Evolutionary conservation across 2,888 invertebrate genomes (phyloP).

Genomic region (Hofmannophila pseudospretella): DNA sequence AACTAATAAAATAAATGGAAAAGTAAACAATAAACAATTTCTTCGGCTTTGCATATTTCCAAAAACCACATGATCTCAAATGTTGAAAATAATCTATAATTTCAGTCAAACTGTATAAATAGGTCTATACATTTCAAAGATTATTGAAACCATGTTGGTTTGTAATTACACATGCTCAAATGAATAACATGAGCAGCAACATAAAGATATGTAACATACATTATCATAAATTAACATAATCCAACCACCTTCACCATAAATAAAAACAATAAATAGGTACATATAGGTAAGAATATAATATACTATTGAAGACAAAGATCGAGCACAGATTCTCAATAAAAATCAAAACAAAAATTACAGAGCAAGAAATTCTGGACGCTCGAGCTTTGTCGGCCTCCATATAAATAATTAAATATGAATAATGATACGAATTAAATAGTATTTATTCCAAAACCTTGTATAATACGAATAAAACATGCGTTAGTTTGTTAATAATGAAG

Average conservation of each 20-base stretch:
- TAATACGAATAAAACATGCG: conserved; percentile 1
- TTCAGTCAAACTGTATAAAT: not conserved
- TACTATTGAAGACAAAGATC: not conserved
- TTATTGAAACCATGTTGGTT: conserved; percentile 2
- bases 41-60: not conserved
- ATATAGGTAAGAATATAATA: not conserved
- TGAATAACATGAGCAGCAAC: conserved; percentile 12
- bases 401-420: too few species aligned
- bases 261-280: not conserved
- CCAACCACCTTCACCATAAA: not conserved
- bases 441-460: not conserved
- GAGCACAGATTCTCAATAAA: not conserved
- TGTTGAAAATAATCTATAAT: not conserved
- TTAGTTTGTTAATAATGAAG: not conserved
- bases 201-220: conserved; percentile 7
- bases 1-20: too few species aligned
- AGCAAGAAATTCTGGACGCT: too few species aligned
- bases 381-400: too few species aligned
- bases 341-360: not conserved
- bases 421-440: too few species aligned
- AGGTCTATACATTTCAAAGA: not conserved
- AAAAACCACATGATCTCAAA: not conserved
- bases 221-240: not conserved
- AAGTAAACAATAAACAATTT: not conserved
- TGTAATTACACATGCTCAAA: conserved; percentile 11